Base-by-base conservation (phyloP, 2,113 vertebrate genomes). In the Dipodomys merriami region DNA sequence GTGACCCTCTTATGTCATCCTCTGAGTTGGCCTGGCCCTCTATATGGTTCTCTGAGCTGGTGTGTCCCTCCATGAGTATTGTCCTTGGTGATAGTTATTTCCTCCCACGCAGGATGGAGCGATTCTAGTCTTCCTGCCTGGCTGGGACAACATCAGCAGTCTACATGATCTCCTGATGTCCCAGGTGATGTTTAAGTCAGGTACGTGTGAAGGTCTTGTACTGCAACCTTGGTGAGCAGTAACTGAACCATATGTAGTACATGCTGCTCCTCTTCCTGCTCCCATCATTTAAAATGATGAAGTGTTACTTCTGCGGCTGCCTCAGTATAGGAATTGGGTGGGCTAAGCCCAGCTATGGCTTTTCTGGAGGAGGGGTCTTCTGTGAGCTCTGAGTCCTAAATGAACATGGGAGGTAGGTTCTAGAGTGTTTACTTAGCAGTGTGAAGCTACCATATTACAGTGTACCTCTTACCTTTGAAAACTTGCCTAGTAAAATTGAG, bases 101-200 rank as follows among this genome's bases (percentile, higher is more conserved):
- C 20, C 15, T 64, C 33, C 87, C 15, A 19, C 1, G 33, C 89
- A 99, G 99, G 99, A 99, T 85, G 99, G 99, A 95, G 99, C 99
- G 1, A 99, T 99, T 96, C 96, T 99, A 87, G 99, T 99, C 77
- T 99, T 99, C 97, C 98, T 99, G 60, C 99, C 99, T 68, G 99
- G 99, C 90, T 99, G 99, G 99, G 99, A 99, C 98, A 99, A 99
- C 97, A 99, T 99, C 95, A 99, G 99, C 97, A 98, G 96, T 78
- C 98, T 99, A 84, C 98, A 99, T 82, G 99, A 99, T 94, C 98
- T 99, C 80, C 97, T 99, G 78, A 98, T 98, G 98, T 98, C 99
- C 76, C 99, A 99, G 95, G 98, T 99, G 97, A 99, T 99, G 99
- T 99, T 99, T 97, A 98, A 98, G 97, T 99, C 99, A 98, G 99